phyloP scores from a whole-genome alignment of 1,140 invertebrate species.

The Ectropis grisescens region DNA sequence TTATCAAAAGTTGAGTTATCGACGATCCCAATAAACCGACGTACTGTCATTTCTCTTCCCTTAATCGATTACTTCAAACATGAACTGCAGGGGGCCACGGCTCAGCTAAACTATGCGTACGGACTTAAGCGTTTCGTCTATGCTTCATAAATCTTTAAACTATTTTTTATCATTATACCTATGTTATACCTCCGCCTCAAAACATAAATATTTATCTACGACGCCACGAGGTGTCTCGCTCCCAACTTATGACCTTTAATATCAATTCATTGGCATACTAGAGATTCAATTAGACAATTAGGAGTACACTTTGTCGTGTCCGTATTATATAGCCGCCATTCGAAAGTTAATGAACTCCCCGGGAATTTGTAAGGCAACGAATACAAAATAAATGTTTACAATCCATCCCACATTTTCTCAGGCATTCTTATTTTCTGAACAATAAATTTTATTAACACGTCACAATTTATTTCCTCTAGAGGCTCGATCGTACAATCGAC shows the following conservation, averaged over 20 bases:
- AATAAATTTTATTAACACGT: slow-evolving; percentile 65
- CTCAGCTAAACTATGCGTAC: slow-evolving; percentile 24
- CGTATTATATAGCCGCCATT: slow-evolving; percentile 25
- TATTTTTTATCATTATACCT: slow-evolving; percentile 25
- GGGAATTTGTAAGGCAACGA: slow-evolving; percentile 28
- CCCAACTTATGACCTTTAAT: no score
- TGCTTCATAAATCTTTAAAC: slow-evolving; percentile 40
- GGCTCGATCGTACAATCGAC: slow-evolving; percentile 37
- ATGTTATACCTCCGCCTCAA: no score
- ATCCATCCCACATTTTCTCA: slow-evolving; percentile 39
- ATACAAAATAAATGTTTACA: slow-evolving; percentile 37
- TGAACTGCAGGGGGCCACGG: slow-evolving; percentile 51
- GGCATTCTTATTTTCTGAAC: slow-evolving; percentile 43
- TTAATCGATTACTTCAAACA: slow-evolving; percentile 65
- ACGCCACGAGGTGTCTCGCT: no score
- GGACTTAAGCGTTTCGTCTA: slow-evolving; percentile 31
- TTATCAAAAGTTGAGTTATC: slow-evolving; percentile 65
- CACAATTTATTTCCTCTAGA: slow-evolving; percentile 46
- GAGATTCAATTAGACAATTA: slow-evolving; percentile 39
- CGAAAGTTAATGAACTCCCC: slow-evolving; percentile 29
- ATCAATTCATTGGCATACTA: no score
- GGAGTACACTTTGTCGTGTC: slow-evolving; percentile 22
- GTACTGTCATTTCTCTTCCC: slow-evolving; percentile 65
- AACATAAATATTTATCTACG: no score
- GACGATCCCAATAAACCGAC: slow-evolving; percentile 47